Evolutionary conservation across 2,797 vertebrate genomes (phyloP), one percentile per base, ranked within the genome.

Genomic region (Clarias platycephalus): DNA sequence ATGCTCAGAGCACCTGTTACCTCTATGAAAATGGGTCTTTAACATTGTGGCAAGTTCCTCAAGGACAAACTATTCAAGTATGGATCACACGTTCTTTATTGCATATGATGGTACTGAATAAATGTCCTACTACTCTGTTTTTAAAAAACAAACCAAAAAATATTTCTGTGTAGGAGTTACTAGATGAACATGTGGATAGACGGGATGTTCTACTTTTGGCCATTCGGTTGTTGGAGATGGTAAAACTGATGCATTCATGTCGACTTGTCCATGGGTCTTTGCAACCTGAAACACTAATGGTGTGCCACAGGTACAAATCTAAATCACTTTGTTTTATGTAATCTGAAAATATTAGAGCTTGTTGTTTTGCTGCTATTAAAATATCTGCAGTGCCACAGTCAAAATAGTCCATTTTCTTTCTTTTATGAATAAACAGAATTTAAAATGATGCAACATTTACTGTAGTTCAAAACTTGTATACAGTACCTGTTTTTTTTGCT

Each of bases 21-120:
- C 81, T 91, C n/a, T 94, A 90, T 76, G 86, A 86, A 80, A 88
- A 93, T 7, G 90, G 91, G 79, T 93, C 91, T 64, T 2, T 93
- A 84, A 92, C 90, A 0, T 70, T 93, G 44, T 93, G 92, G 85
- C 86, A 82, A 9, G 5, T 80, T 16, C 87, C 80, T 84, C 24
- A 64, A 0, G 83, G 80, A 13, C 68, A 82, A 67, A 79, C 12
- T 4, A 44, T 91, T n/a, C 63, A 88, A 68, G 88, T 86, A 83
- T 49, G 57, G 12, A 15, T 60, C 5, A 16, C 7, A 5, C 0
- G 3, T 12, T 77, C 40, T 1, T 4, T 15, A 2, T 79, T 20
- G 12, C 26, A 64, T 26, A 22, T 10, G 64, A 22, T 64, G 22
- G 3, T 28, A 31, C 1, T 26, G n/a, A 40, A 18, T 71, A 63